A percentile compares a stretch with the other conserved stretches of the same genome.
These are phyloP conservation scores for Idaea straminata DNA, from an alignment of 2,888 invertebrate species.

Conservation along the genomic window DNA sequence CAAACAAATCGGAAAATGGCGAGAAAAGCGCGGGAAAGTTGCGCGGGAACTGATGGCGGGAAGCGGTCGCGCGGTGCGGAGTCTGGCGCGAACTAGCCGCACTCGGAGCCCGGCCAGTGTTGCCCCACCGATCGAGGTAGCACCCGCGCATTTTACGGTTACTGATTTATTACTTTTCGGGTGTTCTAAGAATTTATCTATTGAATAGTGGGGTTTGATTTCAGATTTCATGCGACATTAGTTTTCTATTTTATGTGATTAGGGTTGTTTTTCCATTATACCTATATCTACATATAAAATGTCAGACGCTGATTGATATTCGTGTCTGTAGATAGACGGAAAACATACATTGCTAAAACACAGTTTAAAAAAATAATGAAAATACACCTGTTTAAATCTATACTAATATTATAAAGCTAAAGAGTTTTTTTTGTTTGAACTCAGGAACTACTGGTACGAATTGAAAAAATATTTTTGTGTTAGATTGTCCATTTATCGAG, in stretches of 20 bases:
- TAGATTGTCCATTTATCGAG: too few relatives aligned
- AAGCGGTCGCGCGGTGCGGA: conserved; percentile 47
- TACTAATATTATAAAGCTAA: too few relatives aligned
- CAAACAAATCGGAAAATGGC: conserved; percentile 32
- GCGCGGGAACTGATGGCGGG: conserved; percentile 22
- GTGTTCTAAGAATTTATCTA: conserved; percentile 1
- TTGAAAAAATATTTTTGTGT: too few relatives aligned
- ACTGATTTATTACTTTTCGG: conserved; percentile 1
- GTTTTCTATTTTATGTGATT: not conserved
- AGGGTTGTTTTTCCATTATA: not conserved
- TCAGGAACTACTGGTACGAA: too few relatives aligned
- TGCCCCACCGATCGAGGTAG: conserved; percentile 23
- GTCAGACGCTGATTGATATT: not conserved
- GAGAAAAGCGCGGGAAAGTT: conserved; percentile 54
- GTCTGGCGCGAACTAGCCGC: conserved; percentile 52
- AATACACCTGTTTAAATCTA: too few relatives aligned
- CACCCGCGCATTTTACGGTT: not conserved
- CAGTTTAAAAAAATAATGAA: too few relatives aligned
- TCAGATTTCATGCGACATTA: not conserved
- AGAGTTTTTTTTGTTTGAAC: too few relatives aligned
- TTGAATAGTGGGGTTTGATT: not conserved
- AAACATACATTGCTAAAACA: too few relatives aligned
- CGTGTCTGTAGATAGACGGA: not conserved
- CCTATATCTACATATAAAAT: not conserved
- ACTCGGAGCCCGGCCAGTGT: conserved; percentile 48